Evolutionary conservation across 2,888 invertebrate genomes (phyloP).

Genomic region (Nyleta sp.): DNA sequence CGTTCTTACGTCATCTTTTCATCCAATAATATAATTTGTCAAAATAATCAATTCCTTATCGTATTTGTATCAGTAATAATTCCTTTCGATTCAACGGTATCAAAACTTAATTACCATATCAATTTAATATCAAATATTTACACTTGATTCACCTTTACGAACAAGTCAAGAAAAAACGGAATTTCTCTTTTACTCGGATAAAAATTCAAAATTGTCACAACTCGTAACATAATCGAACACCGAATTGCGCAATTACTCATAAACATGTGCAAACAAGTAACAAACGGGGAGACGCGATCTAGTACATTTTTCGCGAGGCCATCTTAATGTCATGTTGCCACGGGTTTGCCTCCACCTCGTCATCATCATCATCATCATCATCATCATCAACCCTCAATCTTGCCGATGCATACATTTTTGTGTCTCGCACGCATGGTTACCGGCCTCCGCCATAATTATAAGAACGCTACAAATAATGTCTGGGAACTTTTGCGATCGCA

Average conservation of each 20-base stretch:
- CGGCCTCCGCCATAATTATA: conserved; percentile 35
- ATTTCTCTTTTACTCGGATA: no score
- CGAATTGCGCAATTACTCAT: conserved; percentile 15
- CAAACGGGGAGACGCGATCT: conserved; percentile 23
- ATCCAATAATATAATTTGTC: no score
- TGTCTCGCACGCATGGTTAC: conserved; percentile 40
- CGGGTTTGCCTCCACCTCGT: conserved; percentile 10
- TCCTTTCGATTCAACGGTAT: no score
- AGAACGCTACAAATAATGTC: conserved; percentile 53
- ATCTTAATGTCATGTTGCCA: conserved; percentile 43
- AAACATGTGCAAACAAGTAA: conserved; percentile 30
- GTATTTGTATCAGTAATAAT: no score
- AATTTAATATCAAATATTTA: no score
- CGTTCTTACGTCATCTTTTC: no score
- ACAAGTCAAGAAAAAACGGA: no score
- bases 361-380: conserved; percentile 27
- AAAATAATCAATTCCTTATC: no score
- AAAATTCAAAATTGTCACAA: no score
- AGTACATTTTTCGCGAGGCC: conserved; percentile 36
- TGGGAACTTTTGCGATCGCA: conserved; percentile 47
- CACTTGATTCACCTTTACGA: no score
- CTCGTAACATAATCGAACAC: no score
- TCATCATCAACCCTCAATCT: conserved; percentile 43
- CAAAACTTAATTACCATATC: no score
- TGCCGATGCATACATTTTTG: conserved; percentile 37